phyloP scores from a whole-genome alignment of 2,888 invertebrate species.

The Drosophila histrio region DNA sequence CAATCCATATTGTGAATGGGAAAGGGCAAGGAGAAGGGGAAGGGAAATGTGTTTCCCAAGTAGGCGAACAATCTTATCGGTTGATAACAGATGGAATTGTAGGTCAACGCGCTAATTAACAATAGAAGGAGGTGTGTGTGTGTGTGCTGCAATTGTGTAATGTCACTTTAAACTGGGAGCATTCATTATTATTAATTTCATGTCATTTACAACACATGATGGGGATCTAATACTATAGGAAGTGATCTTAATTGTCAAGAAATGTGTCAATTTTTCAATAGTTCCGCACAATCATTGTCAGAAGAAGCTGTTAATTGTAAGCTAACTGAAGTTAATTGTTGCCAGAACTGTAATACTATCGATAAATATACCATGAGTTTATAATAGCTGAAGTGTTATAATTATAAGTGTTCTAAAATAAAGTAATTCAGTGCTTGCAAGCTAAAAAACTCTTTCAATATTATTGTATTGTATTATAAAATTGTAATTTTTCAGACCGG shows the following conservation, averaged over 20 bases:
- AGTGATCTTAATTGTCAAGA: conserved; percentile 30
- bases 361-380: neutral
- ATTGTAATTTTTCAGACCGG: too few species aligned
- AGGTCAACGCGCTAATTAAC: conserved; percentile 52
- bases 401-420: neutral
- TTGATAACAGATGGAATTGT: conserved; percentile 46
- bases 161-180: conserved; percentile 1
- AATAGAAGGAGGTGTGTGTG: neutral
- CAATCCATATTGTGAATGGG: conserved; percentile 1
- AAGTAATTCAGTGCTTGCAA: neutral
- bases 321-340: conserved; percentile 15
- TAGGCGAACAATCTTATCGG: conserved; percentile 45
- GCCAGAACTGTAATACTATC: neutral
- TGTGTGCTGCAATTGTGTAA: conserved; percentile 27
- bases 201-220: conserved; percentile 6
- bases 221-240: neutral
- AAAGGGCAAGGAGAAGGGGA: neutral
- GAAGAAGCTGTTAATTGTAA: conserved; percentile 20
- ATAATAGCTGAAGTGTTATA: neutral
- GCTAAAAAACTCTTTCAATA: neutral
- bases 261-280: conserved; percentile 8
- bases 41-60: conserved; percentile 16
- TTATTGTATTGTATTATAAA: too few species aligned
- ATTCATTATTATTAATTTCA: conserved; percentile 15
- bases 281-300: conserved; percentile 16